phyloP scores from a whole-genome alignment of 2,888 invertebrate genomes.

The Entomobrya proxima region DNA sequence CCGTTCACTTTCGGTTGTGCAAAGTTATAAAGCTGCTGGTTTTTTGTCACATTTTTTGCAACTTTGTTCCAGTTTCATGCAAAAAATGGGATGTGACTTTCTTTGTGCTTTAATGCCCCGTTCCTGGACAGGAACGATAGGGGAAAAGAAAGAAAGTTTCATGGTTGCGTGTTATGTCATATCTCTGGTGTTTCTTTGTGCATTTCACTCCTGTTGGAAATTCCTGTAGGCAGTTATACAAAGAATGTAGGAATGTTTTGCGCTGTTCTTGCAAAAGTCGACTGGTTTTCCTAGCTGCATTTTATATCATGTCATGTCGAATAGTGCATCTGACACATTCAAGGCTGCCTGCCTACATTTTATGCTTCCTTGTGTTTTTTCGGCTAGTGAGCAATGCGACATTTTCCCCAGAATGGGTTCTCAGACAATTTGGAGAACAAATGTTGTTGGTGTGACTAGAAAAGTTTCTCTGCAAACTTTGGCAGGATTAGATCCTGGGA shows the following conservation, averaged over 20 bases:
- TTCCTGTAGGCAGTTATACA: neutral
- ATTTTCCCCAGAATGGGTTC: neutral
- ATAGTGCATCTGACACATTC: conserved; percentile 4
- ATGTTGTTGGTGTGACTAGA: neutral
- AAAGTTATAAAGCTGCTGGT: neutral
- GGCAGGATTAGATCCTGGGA: no score
- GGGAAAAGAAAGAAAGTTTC: neutral
- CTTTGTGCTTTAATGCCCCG: no score
- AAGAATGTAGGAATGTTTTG: neutral
- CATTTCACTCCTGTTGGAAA: neutral
- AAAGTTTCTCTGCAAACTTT: no score
- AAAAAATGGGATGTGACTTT: no score
- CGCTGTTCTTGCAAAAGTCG: no score
- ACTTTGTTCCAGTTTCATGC: no score
- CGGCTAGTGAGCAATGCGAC: conserved; percentile 40
- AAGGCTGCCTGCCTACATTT: neutral
- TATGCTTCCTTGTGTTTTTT: neutral
- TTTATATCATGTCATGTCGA: conserved; percentile 23
- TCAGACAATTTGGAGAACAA: neutral
- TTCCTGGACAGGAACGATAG: no score
- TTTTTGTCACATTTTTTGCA: no score
- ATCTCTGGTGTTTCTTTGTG: neutral
- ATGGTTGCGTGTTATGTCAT: neutral
- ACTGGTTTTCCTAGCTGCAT: neutral
- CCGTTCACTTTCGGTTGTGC: neutral